Percentiles rank a stretch among this genome's conserved stretches.
phyloP scores from a whole-genome alignment of 2,797 vertebrate species.

The Notolepis coatsorum region DNA sequence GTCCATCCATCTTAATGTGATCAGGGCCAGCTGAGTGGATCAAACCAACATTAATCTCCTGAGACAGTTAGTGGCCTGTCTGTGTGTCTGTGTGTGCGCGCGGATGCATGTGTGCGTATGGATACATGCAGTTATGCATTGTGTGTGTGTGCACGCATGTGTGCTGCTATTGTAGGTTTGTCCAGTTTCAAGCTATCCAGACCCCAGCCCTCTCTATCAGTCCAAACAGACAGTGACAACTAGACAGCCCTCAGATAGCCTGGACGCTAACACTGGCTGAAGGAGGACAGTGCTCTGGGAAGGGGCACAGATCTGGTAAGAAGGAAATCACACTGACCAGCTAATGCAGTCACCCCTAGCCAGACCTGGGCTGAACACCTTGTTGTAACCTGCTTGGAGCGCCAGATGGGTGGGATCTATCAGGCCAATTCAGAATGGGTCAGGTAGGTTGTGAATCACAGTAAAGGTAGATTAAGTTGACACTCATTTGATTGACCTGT shows the following conservation, averaged over 20 bases:
- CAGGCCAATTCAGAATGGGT: too few species aligned
- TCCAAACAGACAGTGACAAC: constrained; percentile 59
- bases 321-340: too few species aligned
- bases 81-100: constrained; percentile 48
- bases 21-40: constrained; percentile 79
- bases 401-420: too few species aligned
- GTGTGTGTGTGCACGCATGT: neutral
- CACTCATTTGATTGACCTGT: too few species aligned
- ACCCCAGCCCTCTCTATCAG: constrained; percentile 61
- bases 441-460: too few species aligned
- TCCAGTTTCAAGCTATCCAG: constrained; percentile 71
- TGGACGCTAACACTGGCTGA: constrained; percentile 33
- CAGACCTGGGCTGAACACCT: too few species aligned
- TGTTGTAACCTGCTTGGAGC: too few species aligned
- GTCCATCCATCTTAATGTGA: constrained; percentile 83
- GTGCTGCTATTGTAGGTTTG: constrained; percentile 56
- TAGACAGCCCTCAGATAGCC: constrained; percentile 43
- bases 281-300: constrained; percentile 32
- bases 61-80: constrained; percentile 73
- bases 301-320: too few species aligned
- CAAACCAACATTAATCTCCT: constrained; percentile 80
- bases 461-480: too few species aligned
- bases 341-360: too few species aligned
- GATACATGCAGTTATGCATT: constrained; percentile 22
- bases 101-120: constrained; percentile 25